Evolutionary conservation across 2,888 invertebrate genomes (phyloP), one percentile per base, ranked within the genome.

Genomic region (Lingula anatina): DNA sequence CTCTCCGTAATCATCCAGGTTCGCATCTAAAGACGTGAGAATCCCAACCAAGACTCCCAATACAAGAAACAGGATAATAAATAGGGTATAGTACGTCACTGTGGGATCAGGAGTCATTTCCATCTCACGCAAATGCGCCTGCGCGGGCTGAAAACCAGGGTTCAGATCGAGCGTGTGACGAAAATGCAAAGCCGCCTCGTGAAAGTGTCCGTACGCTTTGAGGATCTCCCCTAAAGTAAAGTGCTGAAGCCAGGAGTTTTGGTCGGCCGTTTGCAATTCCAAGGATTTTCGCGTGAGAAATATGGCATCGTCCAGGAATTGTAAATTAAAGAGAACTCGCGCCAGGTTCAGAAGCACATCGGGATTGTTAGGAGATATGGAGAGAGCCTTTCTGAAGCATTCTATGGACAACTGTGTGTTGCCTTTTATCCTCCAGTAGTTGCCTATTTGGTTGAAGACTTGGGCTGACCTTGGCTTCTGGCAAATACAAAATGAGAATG

Each of bases 181-280:
- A 57, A 91, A 81, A 77, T 91, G 90, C 55, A 89, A 82, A 36
- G 87, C 84, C 36, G 91, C 90, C 78, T 91, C 90, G 80, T 89
- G 85, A 78, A 89, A 88, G 71, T 90, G 90, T 61, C 90, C 90
- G 69, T 90, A 90, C 1, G 90, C 89, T 79, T 90, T 90, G 71
- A 90, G 88, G 75, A 92, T 91, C 78, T 92, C 90, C 5, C 91
- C 91, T 47, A 92, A 82, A 5, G 90, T 90, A 74, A 90, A 89
- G 79, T 91, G 90, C 77, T 91, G 91, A 70, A 89, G 88, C 91
- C 90, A 91, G 2, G 90, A 87, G 70, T 87, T 88, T 68, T 88
- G 86, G 70, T 89, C 89, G 0, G 88, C 86, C 26, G 89, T 85
- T 72, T 89, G 89, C 50, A 90, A 86, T 68, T 89, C 89, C 37